phyloP scores from a whole-genome alignment of 2,888 invertebrate species.

The Kuschelorhynchus macadamiae region DNA sequence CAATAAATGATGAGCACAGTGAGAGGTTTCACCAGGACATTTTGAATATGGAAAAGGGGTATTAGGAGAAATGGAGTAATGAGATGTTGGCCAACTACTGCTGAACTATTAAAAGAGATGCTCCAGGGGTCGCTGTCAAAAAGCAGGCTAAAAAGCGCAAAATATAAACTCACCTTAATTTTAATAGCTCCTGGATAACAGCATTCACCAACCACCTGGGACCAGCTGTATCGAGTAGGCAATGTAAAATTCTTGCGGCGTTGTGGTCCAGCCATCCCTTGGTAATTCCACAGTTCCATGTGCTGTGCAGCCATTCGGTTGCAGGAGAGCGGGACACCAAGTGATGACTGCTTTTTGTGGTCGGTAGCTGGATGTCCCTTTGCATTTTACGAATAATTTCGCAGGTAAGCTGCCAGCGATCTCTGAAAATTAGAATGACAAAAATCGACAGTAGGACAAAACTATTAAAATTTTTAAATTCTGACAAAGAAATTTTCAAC shows the following conservation, averaged over 20 bases:
- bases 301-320: slow-evolving; percentile 73
- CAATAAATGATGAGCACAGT: too few species aligned
- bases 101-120: too few species aligned
- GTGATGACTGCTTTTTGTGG: slow-evolving; percentile 76
- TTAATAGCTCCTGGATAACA: slow-evolving; percentile 76
- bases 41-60: too few species aligned
- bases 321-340: slow-evolving; percentile 82
- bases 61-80: too few species aligned
- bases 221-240: slow-evolving; percentile 88
- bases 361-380: slow-evolving; percentile 85
- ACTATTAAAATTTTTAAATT: too few species aligned
- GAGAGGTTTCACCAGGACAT: too few species aligned
- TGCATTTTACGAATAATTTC: slow-evolving; percentile 93
- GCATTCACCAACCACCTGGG: slow-evolving; percentile 85
- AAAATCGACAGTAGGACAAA: too few species aligned
- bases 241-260: slow-evolving; percentile 85
- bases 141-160: too few species aligned
- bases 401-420: slow-evolving; percentile 81
- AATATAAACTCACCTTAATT: slow-evolving; percentile 68
- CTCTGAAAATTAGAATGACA: slow-evolving; percentile 67
- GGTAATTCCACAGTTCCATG: slow-evolving; percentile 68
- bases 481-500: too few species aligned
- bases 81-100: too few species aligned
- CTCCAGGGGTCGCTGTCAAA: too few species aligned
- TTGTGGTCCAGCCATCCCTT: slow-evolving; percentile 89